These are phyloP conservation scores for Penaeus indicus DNA, from an alignment of 1,140 invertebrate species.

Conservation along the genomic window DNA sequence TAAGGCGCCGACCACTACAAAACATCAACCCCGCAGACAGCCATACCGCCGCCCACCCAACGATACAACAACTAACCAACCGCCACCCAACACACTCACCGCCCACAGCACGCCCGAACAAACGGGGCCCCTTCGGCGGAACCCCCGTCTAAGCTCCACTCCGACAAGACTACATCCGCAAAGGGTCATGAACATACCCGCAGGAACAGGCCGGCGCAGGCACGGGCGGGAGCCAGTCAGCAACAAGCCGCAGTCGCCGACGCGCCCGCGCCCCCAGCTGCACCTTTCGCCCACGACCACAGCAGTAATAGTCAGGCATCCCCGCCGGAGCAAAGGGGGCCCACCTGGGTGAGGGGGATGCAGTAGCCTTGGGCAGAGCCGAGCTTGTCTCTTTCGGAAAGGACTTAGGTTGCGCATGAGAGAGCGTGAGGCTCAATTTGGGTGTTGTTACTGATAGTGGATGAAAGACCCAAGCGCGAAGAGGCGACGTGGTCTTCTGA, in stretches of 20 bases:
- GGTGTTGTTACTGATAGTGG: too few relatives aligned
- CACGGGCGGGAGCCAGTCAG: conserved; percentile 22
- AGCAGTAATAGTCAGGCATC: conserved; percentile 29
- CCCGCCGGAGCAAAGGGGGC: conserved; percentile 64
- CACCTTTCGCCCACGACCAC: conserved; percentile 62
- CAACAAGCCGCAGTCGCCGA: conserved; percentile 55
- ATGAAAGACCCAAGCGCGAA: too few relatives aligned
- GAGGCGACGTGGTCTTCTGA: too few relatives aligned
- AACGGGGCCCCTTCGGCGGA: conserved; percentile 57
- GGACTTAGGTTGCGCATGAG: not conserved
- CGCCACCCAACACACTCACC: conserved; percentile 45
- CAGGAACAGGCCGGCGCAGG: conserved; percentile 18
- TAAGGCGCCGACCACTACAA: conserved; percentile 61
- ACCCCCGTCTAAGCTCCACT: conserved; percentile 64
- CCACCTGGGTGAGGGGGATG: conserved; percentile 55
- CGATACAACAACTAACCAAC: conserved; percentile 55
- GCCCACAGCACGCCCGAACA: conserved; percentile 58
- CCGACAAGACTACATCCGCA: conserved; percentile 66
- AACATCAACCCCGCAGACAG: conserved; percentile 53
- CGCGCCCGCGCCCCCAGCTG: conserved; percentile 60
- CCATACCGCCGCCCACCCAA: conserved; percentile 43
- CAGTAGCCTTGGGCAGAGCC: not conserved
- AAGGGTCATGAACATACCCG: conserved; percentile 62
- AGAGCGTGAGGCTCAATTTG: too few relatives aligned
- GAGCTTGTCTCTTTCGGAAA: not conserved